Base-by-base conservation (phyloP, 2,888 invertebrate genomes). In the Meiosimyza platycephala region DNA sequence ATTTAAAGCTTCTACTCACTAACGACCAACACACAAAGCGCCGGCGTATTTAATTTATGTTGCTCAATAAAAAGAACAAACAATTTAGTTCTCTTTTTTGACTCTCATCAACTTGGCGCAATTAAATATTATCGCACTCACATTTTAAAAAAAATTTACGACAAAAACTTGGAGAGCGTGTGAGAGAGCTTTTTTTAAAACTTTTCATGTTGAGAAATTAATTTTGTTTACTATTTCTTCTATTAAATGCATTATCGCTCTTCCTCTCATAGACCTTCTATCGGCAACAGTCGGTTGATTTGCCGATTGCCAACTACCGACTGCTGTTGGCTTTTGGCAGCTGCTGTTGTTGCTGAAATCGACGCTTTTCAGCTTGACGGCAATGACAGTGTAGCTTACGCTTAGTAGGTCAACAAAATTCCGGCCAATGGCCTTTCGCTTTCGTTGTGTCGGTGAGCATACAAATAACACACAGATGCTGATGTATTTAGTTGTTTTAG, bases 351-450 rank as follows among this genome's bases (percentile, higher is more conserved):
- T 74, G 77, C 66, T 75, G 50, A 57, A 78, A 73, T 73, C 72
- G 77, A 73, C 75, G 76, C 76, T 77, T 78, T 67, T 75, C 64
- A 79, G 80, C 83, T 83, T 79, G 82, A 82, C 85, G 85, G 85
- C 85, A 85, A 85, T 85, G 85, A 85, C 85, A 85, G 84, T 85
- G 83, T 83, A 79, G 79, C 78, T 78, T 76, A 74, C 76, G 78
- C 81, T 85, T 87, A 87, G 87, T 87, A 87, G 87, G 87, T 87
- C 87, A 87, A 85, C 84, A 85, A 85, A 85, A 86, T 87, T 87
- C 86, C 86, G 87, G 87, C 86, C 87, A 87, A 86, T 87, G 87
- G 86, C 87, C 87, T 87, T 86, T 87, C 84, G 82, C 85, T 85
- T 85, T 86, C 84, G 83, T 82, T 85, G 85, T 85, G 81, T 84